These are phyloP conservation scores for Fukomys damarensis DNA, from an alignment of 2,113 vertebrate genomes.

Conservation along the genomic window DNA sequence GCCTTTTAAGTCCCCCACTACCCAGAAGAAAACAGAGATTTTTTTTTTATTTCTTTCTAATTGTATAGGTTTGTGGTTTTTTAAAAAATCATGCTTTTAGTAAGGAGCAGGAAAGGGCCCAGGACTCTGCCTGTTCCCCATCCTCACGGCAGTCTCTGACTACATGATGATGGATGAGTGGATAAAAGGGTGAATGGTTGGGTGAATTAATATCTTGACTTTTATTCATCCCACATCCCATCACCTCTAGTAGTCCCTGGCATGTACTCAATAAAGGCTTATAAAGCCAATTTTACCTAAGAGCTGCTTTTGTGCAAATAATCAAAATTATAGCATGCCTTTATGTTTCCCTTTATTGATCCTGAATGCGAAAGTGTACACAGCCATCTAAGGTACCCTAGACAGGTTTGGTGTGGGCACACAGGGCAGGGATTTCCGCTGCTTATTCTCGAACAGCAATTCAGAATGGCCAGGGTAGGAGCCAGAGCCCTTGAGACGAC, in stretches of 20 bases:
- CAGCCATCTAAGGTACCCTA: neutral
- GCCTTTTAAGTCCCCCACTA: neutral
- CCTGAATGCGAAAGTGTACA: neutral
- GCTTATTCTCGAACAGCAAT: neutral
- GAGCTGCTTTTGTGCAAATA: neutral
- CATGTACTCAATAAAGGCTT: neutral
- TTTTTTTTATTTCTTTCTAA: neutral
- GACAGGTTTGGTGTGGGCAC: neutral
- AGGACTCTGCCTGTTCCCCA: neutral
- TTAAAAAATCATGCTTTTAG: neutral
- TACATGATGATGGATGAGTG: neutral
- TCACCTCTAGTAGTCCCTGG: neutral
- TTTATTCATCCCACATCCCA: neutral
- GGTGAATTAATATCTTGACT: neutral
- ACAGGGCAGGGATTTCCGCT: neutral
- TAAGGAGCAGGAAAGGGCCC: neutral
- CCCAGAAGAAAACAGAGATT: neutral
- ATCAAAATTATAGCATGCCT: neutral
- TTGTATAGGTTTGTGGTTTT: neutral
- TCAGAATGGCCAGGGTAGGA: neutral
- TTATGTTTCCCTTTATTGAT: neutral
- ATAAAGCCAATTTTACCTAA: conserved; percentile 39
- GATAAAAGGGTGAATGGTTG: neutral
- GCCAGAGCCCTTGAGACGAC: neutral
- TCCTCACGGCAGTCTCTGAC: neutral